Base-by-base conservation (phyloP, 2,113 vertebrate species). In the Microcebus lehilahytsara region DNA sequence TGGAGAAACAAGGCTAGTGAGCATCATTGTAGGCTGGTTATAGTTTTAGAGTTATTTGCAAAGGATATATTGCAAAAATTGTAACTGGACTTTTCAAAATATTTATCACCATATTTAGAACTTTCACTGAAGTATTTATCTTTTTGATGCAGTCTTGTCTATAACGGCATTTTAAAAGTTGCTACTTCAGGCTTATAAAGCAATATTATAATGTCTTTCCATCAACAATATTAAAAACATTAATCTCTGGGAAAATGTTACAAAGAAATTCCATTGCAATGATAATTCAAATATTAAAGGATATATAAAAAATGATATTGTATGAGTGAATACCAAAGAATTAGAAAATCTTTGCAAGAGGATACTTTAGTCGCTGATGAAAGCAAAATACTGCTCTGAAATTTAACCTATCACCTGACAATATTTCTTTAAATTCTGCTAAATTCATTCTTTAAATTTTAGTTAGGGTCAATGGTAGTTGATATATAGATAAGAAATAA, bases 231-330 rank as follows among this genome's bases (percentile, higher is more conserved):
- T 97, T 96, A 97, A 97, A 97, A 94, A 78, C 77, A 91, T 89
- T 94, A 51, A 98, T 96, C 92, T 95, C 66, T 80, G n/a, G 56
- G 49, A 93, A 94, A 97, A 79, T 64, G 30, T 89, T 95, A 84
- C 91, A 83, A 96, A 92, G 62, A 93, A 93, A 92, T 83, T 95
- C 58, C 5, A 96, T 51, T 93, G 46, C 49, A 88, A 78, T 83
- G 42, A 95, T 95, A 88, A 98, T 98, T 96, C 92, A 98, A 98
- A 98, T 95, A 93, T 37, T 94, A 88, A 96, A 95, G 49, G 71
- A 96, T 83, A 40, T 85, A 23, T 79, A 66, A 95, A 93, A 97
- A 97, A 96, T 97, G 75, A 93, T 94, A 94, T 89, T 69, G 4
- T 51, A 42, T 98, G 95, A 96, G 83, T 97, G 96, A 96, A 93